These are phyloP conservation scores for Erpobdella octoculata DNA, from an alignment of 2,888 invertebrate genomes.

Conservation along the genomic window DNA sequence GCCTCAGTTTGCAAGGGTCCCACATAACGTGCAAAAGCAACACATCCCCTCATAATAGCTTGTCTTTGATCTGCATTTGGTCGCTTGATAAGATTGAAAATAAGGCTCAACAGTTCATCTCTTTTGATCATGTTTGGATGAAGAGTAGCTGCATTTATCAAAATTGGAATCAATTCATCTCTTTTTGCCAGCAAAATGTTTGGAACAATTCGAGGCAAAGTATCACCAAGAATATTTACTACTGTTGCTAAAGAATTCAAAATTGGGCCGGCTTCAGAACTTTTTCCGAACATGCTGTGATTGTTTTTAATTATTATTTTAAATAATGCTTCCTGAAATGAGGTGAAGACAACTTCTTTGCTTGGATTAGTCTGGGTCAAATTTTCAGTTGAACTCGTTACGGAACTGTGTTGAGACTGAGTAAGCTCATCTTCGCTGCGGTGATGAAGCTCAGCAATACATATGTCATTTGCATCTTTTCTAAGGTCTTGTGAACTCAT, in stretches of 20 bases:
- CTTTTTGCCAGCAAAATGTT: slow-evolving; percentile 64
- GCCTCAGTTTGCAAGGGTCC: slow-evolving; percentile 58
- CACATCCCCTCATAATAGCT: slow-evolving; percentile 53
- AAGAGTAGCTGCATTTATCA: slow-evolving; percentile 60
- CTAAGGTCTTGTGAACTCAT: too few relatives aligned
- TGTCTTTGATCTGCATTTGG: slow-evolving; percentile 63
- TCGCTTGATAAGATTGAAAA: slow-evolving; percentile 66
- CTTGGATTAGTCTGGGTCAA: too few relatives aligned
- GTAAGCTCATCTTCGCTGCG: too few relatives aligned
- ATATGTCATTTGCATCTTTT: too few relatives aligned
- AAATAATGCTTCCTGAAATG: neutral
- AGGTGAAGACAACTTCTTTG: neutral
- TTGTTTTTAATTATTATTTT: neutral
- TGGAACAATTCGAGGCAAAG: slow-evolving; percentile 62
- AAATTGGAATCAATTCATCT: slow-evolving; percentile 64
- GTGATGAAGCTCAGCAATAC: too few relatives aligned
- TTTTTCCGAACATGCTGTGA: neutral
- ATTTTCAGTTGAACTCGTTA: too few relatives aligned
- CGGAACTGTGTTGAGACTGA: too few relatives aligned
- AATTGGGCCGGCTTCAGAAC: neutral
- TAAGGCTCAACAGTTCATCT: slow-evolving; percentile 61
- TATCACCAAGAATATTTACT: slow-evolving; percentile 53
- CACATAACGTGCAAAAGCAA: slow-evolving; percentile 53
- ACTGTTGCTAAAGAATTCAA: slow-evolving; percentile 27
- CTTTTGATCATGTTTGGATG: slow-evolving; percentile 59